Conservation (phyloP, 1,140 invertebrate genomes). For the Zaprionus inermis region DNA sequence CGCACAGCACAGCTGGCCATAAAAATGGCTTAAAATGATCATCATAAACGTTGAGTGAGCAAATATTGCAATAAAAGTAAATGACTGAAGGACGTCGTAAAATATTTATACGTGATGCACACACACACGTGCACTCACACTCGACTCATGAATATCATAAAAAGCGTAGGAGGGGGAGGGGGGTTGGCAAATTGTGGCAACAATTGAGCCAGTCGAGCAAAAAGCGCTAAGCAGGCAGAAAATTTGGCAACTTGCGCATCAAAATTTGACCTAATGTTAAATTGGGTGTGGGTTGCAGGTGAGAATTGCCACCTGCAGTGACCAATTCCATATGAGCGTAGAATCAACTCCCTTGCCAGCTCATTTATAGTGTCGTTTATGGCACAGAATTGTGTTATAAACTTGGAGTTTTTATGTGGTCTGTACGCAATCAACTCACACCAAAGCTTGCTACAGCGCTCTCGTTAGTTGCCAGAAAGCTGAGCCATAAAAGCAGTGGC, state of each 20-base stretch:
- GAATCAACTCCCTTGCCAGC: not conserved
- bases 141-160: constrained; percentile 73
- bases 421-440: constrained; percentile 55
- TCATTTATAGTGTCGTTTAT: constrained; percentile 54
- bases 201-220: constrained; percentile 39
- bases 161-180: constrained; percentile 30
- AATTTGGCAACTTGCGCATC: constrained; percentile 33
- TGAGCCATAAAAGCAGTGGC: constrained; percentile 38
- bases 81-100: constrained; percentile 84
- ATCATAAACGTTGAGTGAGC: constrained; percentile 84
- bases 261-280: constrained; percentile 57
- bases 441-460: constrained; percentile 53
- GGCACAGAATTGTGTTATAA: constrained; percentile 45
- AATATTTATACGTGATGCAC: constrained; percentile 83
- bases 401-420: constrained; percentile 41
- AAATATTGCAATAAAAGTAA: constrained; percentile 84
- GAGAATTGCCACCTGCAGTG: not conserved
- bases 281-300: not conserved
- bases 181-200: constrained; percentile 44
- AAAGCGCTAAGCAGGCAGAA: constrained; percentile 62
- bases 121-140: constrained; percentile 28
- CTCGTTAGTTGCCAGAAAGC: not conserved
- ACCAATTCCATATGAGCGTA: not conserved
- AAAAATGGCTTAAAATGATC: constrained; percentile 84
- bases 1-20: constrained; percentile 70